A percentile compares a stretch with the other conserved stretches of the same genome.
Evolutionary conservation across 92 coral and sea anemone species (phyloP).

Genomic region (Isaurus tuberculatus): DNA sequence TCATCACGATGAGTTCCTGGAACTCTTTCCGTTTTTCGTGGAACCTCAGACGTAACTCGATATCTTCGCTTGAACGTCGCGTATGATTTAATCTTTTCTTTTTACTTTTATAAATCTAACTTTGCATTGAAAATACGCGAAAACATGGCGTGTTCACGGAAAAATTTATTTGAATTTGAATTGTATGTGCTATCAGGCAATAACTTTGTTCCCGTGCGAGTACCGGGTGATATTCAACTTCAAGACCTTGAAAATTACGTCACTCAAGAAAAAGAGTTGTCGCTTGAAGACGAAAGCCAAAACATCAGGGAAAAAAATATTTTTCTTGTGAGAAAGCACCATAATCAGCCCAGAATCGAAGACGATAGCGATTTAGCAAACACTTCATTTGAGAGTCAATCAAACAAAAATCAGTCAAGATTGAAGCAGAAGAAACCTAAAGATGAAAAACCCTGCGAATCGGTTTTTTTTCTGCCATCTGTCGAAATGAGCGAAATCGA

Average conservation of each 20-base stretch:
- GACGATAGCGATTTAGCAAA: not conserved
- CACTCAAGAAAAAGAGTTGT: not conserved
- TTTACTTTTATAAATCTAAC: not conserved
- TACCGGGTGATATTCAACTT: constrained; percentile 35
- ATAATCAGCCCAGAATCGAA: not conserved
- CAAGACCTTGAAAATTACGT: constrained; percentile 3
- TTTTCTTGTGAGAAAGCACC: not conserved
- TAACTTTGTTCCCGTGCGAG: constrained; percentile 32
- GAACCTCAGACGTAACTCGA: too few species aligned
- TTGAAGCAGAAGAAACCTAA: not conserved
- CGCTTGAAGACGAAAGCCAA: not conserved
- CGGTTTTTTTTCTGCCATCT: not conserved
- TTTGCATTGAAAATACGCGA: not conserved
- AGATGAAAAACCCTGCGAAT: not conserved
- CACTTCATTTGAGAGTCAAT: not conserved
- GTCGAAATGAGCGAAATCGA: not conserved
- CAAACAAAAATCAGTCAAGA: not conserved
- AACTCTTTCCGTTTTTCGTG: too few species aligned
- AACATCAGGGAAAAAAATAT: not conserved
- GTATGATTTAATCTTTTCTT: not conserved
- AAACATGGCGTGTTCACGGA: constrained; percentile 23
- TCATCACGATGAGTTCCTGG: too few species aligned
- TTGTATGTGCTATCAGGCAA: constrained; percentile 49
- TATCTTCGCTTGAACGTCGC: too few species aligned
- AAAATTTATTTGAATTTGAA: not conserved